phyloP scores from a whole-genome alignment of 2,113 vertebrate genomes.

The Kobus ellipsiprymnus region DNA sequence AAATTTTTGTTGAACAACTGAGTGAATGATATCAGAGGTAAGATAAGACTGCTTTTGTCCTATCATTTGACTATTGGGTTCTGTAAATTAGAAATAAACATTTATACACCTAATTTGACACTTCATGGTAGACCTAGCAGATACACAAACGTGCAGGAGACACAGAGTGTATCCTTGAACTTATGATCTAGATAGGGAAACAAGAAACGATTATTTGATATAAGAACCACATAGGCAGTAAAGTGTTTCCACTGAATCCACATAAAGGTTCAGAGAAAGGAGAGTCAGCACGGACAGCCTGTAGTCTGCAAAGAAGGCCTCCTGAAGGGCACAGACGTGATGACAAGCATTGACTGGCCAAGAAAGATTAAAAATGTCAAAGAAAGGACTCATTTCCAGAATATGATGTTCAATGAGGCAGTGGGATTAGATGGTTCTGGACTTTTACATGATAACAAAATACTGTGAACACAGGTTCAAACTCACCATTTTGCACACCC shows the following conservation, averaged over 20 bases:
- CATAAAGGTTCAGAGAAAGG: background rate
- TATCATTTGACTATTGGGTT: background rate
- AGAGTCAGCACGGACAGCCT: rapidly evolving
- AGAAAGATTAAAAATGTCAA: background rate
- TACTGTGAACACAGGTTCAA: background rate
- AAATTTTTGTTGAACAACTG: background rate
- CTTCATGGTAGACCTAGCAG: background rate
- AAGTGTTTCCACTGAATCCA: background rate
- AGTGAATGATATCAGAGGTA: background rate
- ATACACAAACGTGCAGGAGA: background rate
- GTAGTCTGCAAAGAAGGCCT: background rate
- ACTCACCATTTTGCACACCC: background rate
- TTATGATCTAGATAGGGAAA: background rate
- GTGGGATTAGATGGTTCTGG: background rate
- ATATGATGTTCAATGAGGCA: background rate
- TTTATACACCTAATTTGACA: background rate
- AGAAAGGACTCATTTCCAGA: background rate
- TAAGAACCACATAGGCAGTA: background rate
- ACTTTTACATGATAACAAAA: background rate
- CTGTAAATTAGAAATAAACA: background rate
- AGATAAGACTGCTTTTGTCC: background rate
- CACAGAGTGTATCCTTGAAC: background rate
- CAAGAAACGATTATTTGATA: background rate
- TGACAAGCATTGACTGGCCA: background rate
- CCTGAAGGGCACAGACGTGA: background rate